These are phyloP conservation scores for Leptosomus discolor DNA, from an alignment of 2,113 vertebrate species.

Conservation along the genomic window DNA sequence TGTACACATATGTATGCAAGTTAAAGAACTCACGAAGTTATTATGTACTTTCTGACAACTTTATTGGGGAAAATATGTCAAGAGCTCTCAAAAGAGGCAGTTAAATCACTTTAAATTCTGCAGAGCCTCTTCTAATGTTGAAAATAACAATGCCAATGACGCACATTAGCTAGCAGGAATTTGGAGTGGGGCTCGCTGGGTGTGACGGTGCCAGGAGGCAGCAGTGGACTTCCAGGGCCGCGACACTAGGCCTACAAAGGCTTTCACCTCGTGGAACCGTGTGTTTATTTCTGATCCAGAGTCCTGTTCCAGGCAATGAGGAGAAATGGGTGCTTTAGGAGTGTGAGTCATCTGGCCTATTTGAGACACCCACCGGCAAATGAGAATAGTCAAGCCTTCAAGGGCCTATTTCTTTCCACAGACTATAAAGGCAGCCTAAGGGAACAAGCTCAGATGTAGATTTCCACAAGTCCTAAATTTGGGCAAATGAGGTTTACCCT, in stretches of 20 bases:
- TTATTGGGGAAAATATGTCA: not conserved
- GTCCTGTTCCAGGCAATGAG: fast-evolving
- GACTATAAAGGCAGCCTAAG: not conserved
- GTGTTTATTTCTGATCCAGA: not conserved
- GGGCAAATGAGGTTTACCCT: not conserved
- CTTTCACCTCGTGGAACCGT: not conserved
- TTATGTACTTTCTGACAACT: not conserved
- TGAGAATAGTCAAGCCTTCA: not conserved
- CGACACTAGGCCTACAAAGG: not conserved
- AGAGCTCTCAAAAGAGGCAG: not conserved
- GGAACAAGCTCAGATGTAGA: not conserved
- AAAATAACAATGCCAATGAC: not conserved
- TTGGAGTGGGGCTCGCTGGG: not conserved
- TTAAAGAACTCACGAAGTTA: not conserved
- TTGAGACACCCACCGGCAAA: not conserved
- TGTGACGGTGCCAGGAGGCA: not conserved
- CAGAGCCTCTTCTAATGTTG: not conserved
- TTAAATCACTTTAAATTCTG: not conserved
- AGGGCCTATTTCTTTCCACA: not conserved
- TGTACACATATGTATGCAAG: not conserved
- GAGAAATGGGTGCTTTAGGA: not conserved
- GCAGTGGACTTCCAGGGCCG: not conserved
- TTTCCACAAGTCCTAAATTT: not conserved
- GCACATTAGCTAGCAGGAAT: not conserved
- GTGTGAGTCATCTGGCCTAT: not conserved